Base-by-base conservation (phyloP, 64 coral and sea anemone species). In the Pocillopora damicornis region DNA sequence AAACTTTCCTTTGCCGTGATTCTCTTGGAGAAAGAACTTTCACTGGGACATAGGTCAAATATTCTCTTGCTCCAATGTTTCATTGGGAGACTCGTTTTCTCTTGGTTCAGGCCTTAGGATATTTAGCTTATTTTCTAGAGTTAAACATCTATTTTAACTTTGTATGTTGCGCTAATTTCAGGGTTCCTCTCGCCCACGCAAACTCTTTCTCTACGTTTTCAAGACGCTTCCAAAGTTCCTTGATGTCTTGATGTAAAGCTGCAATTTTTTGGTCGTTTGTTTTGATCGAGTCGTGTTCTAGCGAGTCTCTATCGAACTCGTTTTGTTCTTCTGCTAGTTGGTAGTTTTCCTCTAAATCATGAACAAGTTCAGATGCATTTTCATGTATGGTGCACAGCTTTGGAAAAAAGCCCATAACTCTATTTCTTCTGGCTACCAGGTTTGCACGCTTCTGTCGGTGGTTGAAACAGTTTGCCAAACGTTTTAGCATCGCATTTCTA, bases 151-250 rank as follows among this genome's bases (percentile, higher is more conserved):
- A 18, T 71, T 56, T 85, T 36, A 23, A 18, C 51, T 72, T 65
- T 20, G 63, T n/a, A 45, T 42, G 11, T 20, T 22, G 5, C 12
- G 13, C 30, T 4, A 71, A 20, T 8, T 51, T 51, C 42, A 85
- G 20, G 63, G 18, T 58, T 85, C 42, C 81, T 58, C 81, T 85
- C 14, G 81, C 81, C 65, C 81, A 85, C 5, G 81, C 81, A 20
- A 85, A 73, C 22, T 85, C 81, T 13, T 14, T 85, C 38, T 85
- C 81, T 1, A 85, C 81, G 71, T 69, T 85, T 85, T 85, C 81
- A 58, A 85, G 81, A 37, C 81, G 81, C 38, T 45, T 57, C 81
- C 81, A 85, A 14, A 85, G 81, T 26, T 71, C 81, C 35, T 72
- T 85, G 63, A 85, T 85, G 64, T 85, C 81, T 71, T 71, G 37